A percentile compares a stretch with the other conserved stretches of the same genome.
phyloP scores from a whole-genome alignment of 2,797 vertebrate genomes.

The Neosilurus hyrtlii region DNA sequence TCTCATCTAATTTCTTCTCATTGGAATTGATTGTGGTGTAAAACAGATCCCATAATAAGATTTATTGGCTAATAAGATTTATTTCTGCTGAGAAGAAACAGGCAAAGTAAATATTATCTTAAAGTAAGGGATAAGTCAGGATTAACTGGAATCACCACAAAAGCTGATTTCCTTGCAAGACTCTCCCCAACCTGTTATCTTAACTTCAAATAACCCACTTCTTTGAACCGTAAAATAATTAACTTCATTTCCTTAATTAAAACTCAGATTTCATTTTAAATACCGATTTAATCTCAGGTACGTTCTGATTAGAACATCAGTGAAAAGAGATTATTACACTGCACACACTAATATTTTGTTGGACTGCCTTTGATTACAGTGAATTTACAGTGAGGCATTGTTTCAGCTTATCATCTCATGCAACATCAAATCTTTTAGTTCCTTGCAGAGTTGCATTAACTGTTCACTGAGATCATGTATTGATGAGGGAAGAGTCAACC shows the following conservation, averaged over 20 bases:
- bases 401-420: too few species aligned
- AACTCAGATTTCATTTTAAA: background rate
- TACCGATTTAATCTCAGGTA: background rate
- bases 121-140: constrained; percentile 68
- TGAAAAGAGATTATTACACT: background rate
- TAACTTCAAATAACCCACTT: constrained; percentile 17
- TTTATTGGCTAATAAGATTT: constrained; percentile 75
- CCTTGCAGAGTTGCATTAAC: too few species aligned
- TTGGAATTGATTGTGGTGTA: constrained; percentile 82
- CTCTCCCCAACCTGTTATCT: constrained; percentile 44
- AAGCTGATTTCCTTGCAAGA: constrained; percentile 66
- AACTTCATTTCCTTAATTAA: constrained; percentile 3
- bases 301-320: background rate
- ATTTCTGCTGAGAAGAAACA: constrained; percentile 67
- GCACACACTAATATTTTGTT: background rate
- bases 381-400: too few species aligned
- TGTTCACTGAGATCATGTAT: too few species aligned
- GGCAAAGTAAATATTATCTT: constrained; percentile 74
- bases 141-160: constrained; percentile 64
- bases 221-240: background rate
- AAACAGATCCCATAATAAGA: constrained; percentile 71
- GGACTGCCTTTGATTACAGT: too few species aligned
- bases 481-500: too few species aligned
- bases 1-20: constrained; percentile 76
- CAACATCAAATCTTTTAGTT: too few species aligned